Evolutionary conservation across 2,113 vertebrate genomes (phyloP).

Genomic region (Sinocyclocheilus anshuiensis): DNA sequence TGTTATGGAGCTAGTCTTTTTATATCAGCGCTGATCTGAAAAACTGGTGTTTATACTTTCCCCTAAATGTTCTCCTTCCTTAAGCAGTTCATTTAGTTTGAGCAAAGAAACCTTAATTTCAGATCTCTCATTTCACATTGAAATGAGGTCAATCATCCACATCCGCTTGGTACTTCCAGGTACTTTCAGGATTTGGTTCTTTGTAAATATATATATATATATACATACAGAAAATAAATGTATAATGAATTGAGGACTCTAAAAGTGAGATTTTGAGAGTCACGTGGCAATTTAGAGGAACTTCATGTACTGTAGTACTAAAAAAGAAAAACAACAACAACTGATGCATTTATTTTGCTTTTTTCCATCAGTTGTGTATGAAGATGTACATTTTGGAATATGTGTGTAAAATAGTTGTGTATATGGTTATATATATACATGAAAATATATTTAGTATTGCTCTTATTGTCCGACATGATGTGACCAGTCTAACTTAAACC

Average conservation of each 20-base stretch:
- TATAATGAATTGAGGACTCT: neutral
- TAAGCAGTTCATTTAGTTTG: neutral
- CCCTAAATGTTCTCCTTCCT: neutral
- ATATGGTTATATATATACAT: constrained; percentile 50
- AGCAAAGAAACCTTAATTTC: neutral
- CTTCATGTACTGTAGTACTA: constrained; percentile 29
- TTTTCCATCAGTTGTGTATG: constrained; percentile 53
- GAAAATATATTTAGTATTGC: constrained; percentile 53
- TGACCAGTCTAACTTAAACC: constrained; percentile 55
- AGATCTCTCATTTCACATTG: constrained; percentile 42
- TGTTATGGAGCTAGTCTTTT: neutral
- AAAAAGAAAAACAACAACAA: constrained; percentile 2
- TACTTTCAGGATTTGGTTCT: constrained; percentile 21
- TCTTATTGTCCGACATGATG: constrained; percentile 51
- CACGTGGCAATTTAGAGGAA: constrained; percentile 36
- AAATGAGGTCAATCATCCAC: constrained; percentile 26
- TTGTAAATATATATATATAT: constrained; percentile 51
- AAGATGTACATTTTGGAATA: constrained; percentile 52
- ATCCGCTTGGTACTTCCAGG: constrained; percentile 6
- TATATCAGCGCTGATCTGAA: neutral
- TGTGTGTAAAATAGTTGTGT: constrained; percentile 48
- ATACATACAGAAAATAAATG: constrained; percentile 11
- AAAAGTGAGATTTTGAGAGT: neutral
- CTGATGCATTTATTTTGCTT: constrained; percentile 31
- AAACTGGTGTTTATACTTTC: neutral